Conservation (phyloP, 1,140 invertebrate genomes). For the Sycophaga agraensis region DNA sequence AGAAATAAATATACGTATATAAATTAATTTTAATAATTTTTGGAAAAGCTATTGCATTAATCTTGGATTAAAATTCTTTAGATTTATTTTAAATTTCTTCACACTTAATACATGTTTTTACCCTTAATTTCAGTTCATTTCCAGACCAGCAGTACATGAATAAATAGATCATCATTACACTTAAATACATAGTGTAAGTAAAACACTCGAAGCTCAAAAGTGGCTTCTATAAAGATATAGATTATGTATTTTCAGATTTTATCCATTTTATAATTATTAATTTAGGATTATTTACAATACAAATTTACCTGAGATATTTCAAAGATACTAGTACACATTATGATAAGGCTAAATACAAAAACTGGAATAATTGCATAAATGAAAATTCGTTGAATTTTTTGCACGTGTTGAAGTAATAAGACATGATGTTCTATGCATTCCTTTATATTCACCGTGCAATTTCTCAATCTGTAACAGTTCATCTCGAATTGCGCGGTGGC, state of each 20-base stretch:
- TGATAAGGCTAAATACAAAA: conserved; percentile 37
- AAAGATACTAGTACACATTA: conserved; percentile 41
- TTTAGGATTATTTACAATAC: too few relatives aligned
- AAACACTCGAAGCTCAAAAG: too few relatives aligned
- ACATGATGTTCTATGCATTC: conserved; percentile 19
- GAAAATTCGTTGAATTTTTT: conserved; percentile 35
- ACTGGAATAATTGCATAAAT: conserved; percentile 35
- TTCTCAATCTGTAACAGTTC: conserved; percentile 36
- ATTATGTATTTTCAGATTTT: too few relatives aligned
- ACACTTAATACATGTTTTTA: too few relatives aligned
- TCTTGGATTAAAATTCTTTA: too few relatives aligned
- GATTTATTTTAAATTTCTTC: too few relatives aligned
- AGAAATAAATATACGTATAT: too few relatives aligned
- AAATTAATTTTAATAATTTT: too few relatives aligned
- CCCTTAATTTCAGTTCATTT: conserved; percentile 39
- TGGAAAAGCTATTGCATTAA: too few relatives aligned
- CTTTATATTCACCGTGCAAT: conserved; percentile 11
- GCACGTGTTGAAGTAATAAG: conserved; percentile 1
- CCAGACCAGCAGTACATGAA: conserved; percentile 44
- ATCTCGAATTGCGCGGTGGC: conserved; percentile 39
- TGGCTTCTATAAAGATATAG: too few relatives aligned
- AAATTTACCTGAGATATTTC: conserved; percentile 41
- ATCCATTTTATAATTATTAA: too few relatives aligned
- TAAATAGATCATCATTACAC: conserved; percentile 38
- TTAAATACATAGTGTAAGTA: conserved; percentile 30